Conservation (phyloP, 2,113 vertebrate genomes). For the Gymnogyps californianus region DNA sequence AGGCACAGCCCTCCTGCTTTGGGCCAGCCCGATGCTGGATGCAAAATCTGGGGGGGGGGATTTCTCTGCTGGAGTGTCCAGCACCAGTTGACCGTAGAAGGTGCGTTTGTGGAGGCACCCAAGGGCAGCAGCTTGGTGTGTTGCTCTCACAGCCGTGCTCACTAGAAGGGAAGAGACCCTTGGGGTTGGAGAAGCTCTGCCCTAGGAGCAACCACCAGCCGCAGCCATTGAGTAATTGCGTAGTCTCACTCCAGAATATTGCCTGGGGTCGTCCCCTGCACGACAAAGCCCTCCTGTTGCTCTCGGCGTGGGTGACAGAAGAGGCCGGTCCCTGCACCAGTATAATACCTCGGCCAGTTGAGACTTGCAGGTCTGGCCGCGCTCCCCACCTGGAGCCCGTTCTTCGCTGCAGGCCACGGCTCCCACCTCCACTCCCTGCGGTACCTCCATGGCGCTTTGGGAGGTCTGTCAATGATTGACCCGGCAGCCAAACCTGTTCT, state of each 20-base stretch:
- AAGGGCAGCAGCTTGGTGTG: neutral
- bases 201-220: neutral
- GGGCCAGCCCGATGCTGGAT: neutral
- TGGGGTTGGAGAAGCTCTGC: neutral
- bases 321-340: rapidly evolving
- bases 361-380: neutral
- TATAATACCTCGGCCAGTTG: neutral
- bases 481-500: slow-evolving; percentile 42
- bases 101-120: neutral
- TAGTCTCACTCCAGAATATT: neutral
- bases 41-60: neutral
- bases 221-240: neutral
- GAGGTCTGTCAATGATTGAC: slow-evolving; percentile 42
- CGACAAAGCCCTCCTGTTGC: neutral
- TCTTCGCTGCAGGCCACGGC: neutral
- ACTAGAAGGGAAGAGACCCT: neutral
- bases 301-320: neutral
- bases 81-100: neutral
- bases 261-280: neutral
- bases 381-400: neutral
- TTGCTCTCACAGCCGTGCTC: rapidly evolving
- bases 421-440: neutral
- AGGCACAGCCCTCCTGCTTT: neutral
- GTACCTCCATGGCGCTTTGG: rapidly evolving
- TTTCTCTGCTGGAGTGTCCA: neutral